phyloP scores from a whole-genome alignment of 2,888 invertebrate species.

The Choristoneura rosaceana region DNA sequence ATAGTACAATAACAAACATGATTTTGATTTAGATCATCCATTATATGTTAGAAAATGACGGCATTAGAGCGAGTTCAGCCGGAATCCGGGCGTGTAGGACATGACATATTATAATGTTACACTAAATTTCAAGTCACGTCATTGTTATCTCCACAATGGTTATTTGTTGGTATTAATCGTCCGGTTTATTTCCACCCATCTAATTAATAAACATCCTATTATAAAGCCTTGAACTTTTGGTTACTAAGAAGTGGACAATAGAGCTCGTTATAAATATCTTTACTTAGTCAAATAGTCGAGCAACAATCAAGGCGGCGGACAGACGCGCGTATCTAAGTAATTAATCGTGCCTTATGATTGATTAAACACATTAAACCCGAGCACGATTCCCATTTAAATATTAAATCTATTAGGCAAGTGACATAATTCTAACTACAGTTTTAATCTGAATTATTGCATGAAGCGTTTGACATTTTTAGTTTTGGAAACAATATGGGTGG shows the following conservation, averaged over 20 bases:
- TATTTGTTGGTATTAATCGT: constrained; percentile 66
- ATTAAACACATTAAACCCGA: constrained; percentile 82
- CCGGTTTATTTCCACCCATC: constrained; percentile 69
- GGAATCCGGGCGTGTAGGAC: constrained; percentile 34
- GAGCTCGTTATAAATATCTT: constrained; percentile 75
- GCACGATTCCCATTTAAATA: constrained; percentile 84
- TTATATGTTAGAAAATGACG: constrained; percentile 37
- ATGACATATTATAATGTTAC: constrained; percentile 47
- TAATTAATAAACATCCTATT: constrained; percentile 83
- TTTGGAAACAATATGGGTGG: constrained; percentile 79
- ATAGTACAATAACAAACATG: constrained; percentile 21
- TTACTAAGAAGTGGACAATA: constrained; percentile 77
- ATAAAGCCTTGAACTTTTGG: constrained; percentile 81
- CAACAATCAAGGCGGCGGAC: constrained; percentile 69
- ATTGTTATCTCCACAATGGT: constrained; percentile 66
- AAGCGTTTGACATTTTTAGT: constrained; percentile 71
- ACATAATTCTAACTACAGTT: constrained; percentile 82
- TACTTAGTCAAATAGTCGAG: constrained; percentile 64
- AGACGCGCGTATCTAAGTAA: constrained; percentile 79
- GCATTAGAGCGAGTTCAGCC: constrained; percentile 9
- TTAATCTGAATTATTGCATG: constrained; percentile 80
- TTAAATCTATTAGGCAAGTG: constrained; percentile 79
- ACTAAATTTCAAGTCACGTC: constrained; percentile 67
- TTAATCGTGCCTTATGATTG: constrained; percentile 84
- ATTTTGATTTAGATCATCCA: constrained; percentile 34